These are phyloP conservation scores for Eueides isabella DNA, from an alignment of 1,140 invertebrate genomes.

Conservation along the genomic window DNA sequence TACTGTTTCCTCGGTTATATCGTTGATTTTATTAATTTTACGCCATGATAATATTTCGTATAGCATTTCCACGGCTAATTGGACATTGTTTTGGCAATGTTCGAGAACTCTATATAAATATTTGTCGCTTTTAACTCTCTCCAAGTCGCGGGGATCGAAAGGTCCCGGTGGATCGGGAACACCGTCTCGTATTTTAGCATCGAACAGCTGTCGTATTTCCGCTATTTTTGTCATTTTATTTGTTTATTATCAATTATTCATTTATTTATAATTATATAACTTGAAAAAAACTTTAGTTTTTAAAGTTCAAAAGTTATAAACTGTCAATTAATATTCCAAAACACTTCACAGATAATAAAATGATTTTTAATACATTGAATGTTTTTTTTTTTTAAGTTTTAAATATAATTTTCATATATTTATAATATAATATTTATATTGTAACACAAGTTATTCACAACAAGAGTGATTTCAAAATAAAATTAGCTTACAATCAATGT, in stretches of 20 bases:
- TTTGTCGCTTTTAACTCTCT: conserved; percentile 52
- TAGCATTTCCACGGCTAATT: conserved; percentile 50
- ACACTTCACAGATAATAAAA: neutral
- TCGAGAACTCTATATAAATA: conserved; percentile 54
- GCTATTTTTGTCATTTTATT: conserved; percentile 52
- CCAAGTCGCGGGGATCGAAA: conserved; percentile 51
- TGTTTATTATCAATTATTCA: conserved; percentile 7
- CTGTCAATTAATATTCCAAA: conserved; percentile 7
- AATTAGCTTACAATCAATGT: neutral
- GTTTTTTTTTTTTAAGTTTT: neutral
- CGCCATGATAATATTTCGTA: conserved; percentile 56
- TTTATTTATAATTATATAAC: conserved; percentile 23
- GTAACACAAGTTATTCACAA: neutral
- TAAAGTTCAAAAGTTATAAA: conserved; percentile 32
- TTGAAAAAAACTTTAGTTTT: conserved; percentile 18
- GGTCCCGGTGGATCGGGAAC: conserved; percentile 43
- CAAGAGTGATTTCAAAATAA: neutral
- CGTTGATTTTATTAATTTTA: conserved; percentile 46
- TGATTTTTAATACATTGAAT: neutral
- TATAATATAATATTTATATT: neutral
- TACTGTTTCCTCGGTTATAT: conserved; percentile 48
- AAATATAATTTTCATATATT: neutral
- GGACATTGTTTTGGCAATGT: conserved; percentile 51
- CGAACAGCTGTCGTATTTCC: conserved; percentile 50
- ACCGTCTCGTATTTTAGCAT: conserved; percentile 48